These are phyloP conservation scores for Trachelipus rathkii DNA, from an alignment of 1,140 invertebrate genomes.

Conservation along the genomic window DNA sequence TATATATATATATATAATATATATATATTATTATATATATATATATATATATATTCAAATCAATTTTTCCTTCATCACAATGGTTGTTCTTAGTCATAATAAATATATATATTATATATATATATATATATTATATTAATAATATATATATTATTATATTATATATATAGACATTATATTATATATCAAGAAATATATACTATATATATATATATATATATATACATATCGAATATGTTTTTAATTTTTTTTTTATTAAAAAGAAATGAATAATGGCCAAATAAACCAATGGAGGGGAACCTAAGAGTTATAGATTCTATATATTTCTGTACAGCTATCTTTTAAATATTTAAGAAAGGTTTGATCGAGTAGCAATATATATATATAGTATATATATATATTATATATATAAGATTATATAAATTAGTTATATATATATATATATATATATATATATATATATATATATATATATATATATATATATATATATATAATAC, in stretches of 20 bases:
- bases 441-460: not conserved
- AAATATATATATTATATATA: constrained; percentile 5
- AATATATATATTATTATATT: not conserved
- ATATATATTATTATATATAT: no score
- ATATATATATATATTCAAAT: not conserved
- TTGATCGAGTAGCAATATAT: constrained; percentile 13
- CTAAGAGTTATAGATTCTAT: not conserved
- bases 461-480: not conserved
- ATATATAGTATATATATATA: constrained; percentile 5
- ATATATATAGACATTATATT: not conserved
- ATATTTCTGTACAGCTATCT: constrained; percentile 1
- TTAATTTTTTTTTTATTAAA: not conserved
- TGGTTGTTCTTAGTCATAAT: no score
- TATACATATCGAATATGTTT: not conserved
- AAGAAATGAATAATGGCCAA: not conserved
- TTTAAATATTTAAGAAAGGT: constrained; percentile 14
- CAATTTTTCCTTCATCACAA: no score
- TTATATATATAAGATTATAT: not conserved
- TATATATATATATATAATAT: no score
- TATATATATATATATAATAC: not conserved
- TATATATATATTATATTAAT: constrained; percentile 6
- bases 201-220: constrained; percentile 11
- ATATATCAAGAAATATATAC: not conserved
- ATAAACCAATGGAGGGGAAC: constrained; percentile 4
- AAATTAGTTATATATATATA: constrained; percentile 12